Evolutionary conservation across 2,113 vertebrate genomes (phyloP), one percentile per base, ranked within the genome.

Genomic region (Tenrec ecaudatus): DNA sequence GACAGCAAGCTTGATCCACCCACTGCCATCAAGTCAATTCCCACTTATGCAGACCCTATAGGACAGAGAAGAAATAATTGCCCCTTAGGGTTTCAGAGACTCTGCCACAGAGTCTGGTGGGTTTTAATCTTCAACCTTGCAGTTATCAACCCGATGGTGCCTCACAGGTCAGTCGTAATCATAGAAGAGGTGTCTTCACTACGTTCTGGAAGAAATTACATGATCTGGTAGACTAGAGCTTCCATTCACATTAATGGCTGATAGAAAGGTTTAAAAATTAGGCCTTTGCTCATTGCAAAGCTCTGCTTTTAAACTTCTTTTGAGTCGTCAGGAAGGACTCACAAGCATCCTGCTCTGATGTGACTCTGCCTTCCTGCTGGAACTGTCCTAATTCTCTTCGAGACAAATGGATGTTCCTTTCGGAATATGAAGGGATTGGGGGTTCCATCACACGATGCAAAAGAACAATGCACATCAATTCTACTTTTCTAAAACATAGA

Each of bases 251-350:
- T 29, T 25, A 31, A 43, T 68, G 14, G 29, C n/a, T 71, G 23
- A 12, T 15, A 84, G 36, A 25, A 71, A 62, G 66, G 29, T 71
- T 87, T 83, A 83, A 29, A 78, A 90, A 78, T 78, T 86, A 43
- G 66, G 58, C n/a, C 3, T 79, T 57, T 83, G 38, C 14, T 79
- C 78, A 87, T 82, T 82, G n/a, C n/a, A 82, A 68, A 95, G 78
- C 40, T 38, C 11, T 87, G 38, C 33, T 87, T 82, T 86, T 33
- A 77, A 43, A 47, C 47, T 10, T 47, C 69, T 38, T 40, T 64
- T 78, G 75, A 90, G 40, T 17, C 36, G 1, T 29, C 57, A 73
- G 60, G 6, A 53, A 53, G 47, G 19, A 36, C 2, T 33, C 57
- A 73, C 60, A 89, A 77, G 31, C n/a, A 66, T 1, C 17, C 90